Percentiles rank a stretch among this genome's conserved stretches.
Conservation (phyloP, 1,140 invertebrate genomes). For the Ceratina calcarata region DNA sequence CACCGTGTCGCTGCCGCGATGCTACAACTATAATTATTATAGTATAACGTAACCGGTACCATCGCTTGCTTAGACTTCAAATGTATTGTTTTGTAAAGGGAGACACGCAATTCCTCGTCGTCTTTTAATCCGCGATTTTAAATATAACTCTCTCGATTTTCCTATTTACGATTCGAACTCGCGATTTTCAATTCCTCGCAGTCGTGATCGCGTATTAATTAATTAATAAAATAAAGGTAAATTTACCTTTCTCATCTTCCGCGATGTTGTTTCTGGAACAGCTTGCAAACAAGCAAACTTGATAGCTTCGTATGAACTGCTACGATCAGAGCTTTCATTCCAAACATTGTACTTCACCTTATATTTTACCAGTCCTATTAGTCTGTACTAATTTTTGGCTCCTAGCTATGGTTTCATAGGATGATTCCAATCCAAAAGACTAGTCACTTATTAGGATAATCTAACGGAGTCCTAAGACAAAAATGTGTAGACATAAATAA, state of each 20-base stretch:
- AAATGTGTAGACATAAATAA: no score
- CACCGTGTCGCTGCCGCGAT: neutral
- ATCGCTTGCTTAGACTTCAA: no score
- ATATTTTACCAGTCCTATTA: no score
- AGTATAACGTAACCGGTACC: no score
- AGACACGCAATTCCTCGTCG: neutral
- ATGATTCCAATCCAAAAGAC: no score
- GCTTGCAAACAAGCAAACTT: neutral
- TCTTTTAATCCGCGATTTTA: constrained; percentile 16
- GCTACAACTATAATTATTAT: neutral
- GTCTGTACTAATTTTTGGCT: no score
- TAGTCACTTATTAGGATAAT: no score
- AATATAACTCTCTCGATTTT: constrained; percentile 24
- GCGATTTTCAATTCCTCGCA: constrained; percentile 4
- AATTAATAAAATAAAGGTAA: no score
- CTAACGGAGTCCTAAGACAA: no score
- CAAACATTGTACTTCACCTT: no score
- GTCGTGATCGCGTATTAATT: constrained; percentile 8
- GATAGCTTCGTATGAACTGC: neutral
- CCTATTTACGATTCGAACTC: neutral
- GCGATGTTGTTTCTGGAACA: constrained; percentile 5
- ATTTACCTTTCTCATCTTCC: neutral
- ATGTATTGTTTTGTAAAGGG: no score
- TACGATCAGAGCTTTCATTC: neutral
- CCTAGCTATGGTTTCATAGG: no score